phyloP scores from a whole-genome alignment of 2,888 invertebrate genomes.

The Apodemia duryi region DNA sequence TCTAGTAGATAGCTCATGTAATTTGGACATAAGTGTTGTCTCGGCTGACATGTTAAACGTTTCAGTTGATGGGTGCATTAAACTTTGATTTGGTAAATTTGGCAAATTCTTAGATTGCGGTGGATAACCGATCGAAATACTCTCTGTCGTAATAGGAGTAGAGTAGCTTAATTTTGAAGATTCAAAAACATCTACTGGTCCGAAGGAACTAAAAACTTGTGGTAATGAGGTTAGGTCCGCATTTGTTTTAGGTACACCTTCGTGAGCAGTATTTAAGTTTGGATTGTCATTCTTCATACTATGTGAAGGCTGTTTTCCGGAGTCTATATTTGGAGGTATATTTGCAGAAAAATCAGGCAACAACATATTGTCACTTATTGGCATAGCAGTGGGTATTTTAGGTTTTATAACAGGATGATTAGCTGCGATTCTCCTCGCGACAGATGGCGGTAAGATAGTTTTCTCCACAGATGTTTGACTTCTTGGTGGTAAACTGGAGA shows the following conservation, averaged over 20 bases:
- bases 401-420: slow-evolving; percentile 55
- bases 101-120: slow-evolving; percentile 8
- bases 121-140: neutral
- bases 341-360: slow-evolving; percentile 37
- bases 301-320: neutral
- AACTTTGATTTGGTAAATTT: slow-evolving; percentile 8
- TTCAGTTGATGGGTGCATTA: neutral
- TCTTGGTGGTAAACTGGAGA: slow-evolving; percentile 45
- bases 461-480: slow-evolving; percentile 42
- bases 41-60: neutral
- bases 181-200: neutral
- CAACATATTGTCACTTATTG: slow-evolving; percentile 49
- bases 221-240: neutral
- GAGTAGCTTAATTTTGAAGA: neutral
- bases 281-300: neutral
- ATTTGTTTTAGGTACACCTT: neutral
- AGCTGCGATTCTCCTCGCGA: slow-evolving; percentile 59
- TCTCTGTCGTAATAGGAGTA: neutral
- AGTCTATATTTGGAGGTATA: slow-evolving; percentile 9
- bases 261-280: neutral
- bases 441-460: slow-evolving; percentile 61
- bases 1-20: neutral
- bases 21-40: neutral
- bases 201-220: neutral
- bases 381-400: slow-evolving; percentile 34